Evolutionary conservation across 2,113 vertebrate species (phyloP), one percentile per base, ranked within the genome.

Genomic region (Desmodus rotundus): DNA sequence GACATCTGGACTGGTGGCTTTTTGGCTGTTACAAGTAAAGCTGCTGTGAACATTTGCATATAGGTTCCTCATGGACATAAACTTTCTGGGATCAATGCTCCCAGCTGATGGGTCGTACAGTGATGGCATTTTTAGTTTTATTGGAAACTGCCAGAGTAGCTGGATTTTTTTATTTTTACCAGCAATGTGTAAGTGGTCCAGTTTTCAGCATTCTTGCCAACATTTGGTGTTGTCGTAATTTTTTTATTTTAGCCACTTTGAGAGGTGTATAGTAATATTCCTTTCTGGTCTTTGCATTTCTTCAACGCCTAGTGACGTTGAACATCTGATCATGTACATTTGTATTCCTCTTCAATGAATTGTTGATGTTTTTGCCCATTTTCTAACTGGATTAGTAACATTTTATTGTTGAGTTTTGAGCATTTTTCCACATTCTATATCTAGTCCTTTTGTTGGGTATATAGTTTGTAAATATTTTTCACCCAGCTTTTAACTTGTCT

Each of bases 311-410:
- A 15, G 63, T 80, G 78, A 41, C 77, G 80, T 13, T 12, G 45
- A 96, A 80, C 15, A 54, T 68, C 41, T 93, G 63, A 84, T 58
- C 77, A 31, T 65, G 90, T 90, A 56, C 24, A 56, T 74, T 43
- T 91, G 72, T 54, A 31, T 74, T 73, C 7, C 54, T 94, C 28
- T 36, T 89, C 1, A 8, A 41, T 80, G 47, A 85, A 33, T 63
- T 65, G 31, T 86, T 96, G 52, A 3, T 52, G 4, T 82, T 19
- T 58, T 82, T 89, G 45, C 17, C 63, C 10, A 19, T 93, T 97
- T 97, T 88, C 41, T 95, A 74, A 91, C 81, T 85, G 89, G 83
- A 68, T 56, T 89, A 43, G 94, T 82, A 7, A 41, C 43, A 33
- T n/a, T 89, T 68, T 47, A 50, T 36, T 84, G 36, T 67, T 77